Base-by-base conservation (phyloP, 23 tunicate genomes). In the Corella eumyota region DNA sequence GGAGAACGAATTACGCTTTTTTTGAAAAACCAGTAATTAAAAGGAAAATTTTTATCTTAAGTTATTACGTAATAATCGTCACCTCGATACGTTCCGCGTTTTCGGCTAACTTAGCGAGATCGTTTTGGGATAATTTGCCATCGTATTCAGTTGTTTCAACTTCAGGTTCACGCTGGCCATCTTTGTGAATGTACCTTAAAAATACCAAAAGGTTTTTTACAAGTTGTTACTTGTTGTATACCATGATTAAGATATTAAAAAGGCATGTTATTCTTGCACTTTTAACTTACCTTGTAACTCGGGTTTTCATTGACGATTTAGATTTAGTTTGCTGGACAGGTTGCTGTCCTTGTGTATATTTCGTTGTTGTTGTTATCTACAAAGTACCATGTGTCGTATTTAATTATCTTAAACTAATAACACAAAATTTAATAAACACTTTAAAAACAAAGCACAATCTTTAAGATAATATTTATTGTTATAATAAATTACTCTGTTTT, bases 51-150 rank as follows among this genome's bases (percentile, higher is more conserved):
- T n/a, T n/a, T n/a, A n/a, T n/a, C n/a, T n/a, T n/a, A n/a, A n/a
- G n/a, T n/a, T n/a, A n/a, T n/a, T n/a, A n/a, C n/a, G n/a, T n/a
- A n/a, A n/a, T n/a, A n/a, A n/a, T n/a, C n/a, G n/a, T n/a, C n/a
- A 82, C 92, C 76, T 82, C 92, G 19, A 82, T 64, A 13, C 92
- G 40, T 35, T 68, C 76, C 50, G 76, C 62, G 33, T 68, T 52
- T 34, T 32, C 74, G 15, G 81, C 81, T 47, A 69, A 35, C 30
- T 78, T 49, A 0, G 69, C 58, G 31, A 78, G 76, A 32, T 84
- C 78, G n/a, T 84, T 77, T 29, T 84, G 80, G 3, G 83, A 36
- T 51, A 84, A 50, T 30, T 77, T 56, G 63, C 94, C 94, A 30
- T 84, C 94, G 52, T 56, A 84, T 59, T 84, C 94, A 59, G 49